Evolutionary conservation across 2,113 vertebrate genomes (phyloP), one percentile per base, ranked within the genome.

Genomic region (Nibea albiflora): DNA sequence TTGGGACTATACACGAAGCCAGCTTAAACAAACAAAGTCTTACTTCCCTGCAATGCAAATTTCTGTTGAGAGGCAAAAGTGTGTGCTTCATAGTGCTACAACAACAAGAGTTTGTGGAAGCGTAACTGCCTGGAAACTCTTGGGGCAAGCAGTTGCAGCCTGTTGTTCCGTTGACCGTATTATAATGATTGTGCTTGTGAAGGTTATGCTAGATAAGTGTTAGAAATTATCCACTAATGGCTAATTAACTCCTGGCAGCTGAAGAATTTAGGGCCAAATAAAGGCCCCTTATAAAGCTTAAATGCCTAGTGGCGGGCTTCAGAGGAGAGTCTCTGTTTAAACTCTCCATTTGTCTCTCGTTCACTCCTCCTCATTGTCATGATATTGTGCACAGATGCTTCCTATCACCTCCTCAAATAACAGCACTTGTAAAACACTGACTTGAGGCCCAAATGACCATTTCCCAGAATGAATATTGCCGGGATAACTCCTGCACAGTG

Each of bases 121-220:
- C 83, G 64, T 67, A 85, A 65, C 82, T 78, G 50, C 56, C 69
- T 62, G 68, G 62, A 77, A 86, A 54, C 83, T 73, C 83, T 66
- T 31, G 77, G 76, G 83, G 65, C 72, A 78, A 73, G 75, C 65
- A 78, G 88, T 94, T 90, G 85, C 88, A 88, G 72, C 72, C 75
- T 88, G 92, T 92, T 92, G 87, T 92, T 92, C 81, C 64, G 80
- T 92, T 92, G 92, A 92, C 90, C 89, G 83, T 90, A 84, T 91
- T 91, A 81, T 85, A 73, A 91, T 89, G 90, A 90, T 86, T 90
- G 84, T 76, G 70, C 83, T 91, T 80, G 85, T 94, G 93, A 96
- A 95, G 94, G 95, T 95, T 94, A 93, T 86, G 78, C 78, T 81
- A 87, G 74, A 83, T 87, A 93, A 93, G 89, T 86, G 82, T 91